These are phyloP conservation scores for Cairina moschata DNA, from an alignment of 2,113 vertebrate species.

Conservation along the genomic window DNA sequence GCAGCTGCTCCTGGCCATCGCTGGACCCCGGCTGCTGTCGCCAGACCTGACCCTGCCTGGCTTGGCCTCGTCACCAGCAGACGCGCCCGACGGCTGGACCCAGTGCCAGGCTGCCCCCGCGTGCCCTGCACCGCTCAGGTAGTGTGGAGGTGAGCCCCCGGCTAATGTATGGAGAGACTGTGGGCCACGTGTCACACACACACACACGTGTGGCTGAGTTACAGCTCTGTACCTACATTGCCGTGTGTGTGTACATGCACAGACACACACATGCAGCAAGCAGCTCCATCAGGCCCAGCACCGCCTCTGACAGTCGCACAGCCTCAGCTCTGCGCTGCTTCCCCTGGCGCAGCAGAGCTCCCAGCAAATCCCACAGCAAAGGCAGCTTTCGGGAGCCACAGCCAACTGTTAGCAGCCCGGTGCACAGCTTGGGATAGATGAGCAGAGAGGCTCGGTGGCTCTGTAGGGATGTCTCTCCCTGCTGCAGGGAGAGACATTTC, in stretches of 20 bases:
- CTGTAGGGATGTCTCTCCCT: not conserved
- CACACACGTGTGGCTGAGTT: fast-evolving
- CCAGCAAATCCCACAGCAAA: not conserved
- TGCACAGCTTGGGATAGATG: not conserved
- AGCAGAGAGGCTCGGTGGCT: not conserved
- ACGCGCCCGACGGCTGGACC: fast-evolving
- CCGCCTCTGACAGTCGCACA: not conserved
- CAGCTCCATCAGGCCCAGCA: not conserved
- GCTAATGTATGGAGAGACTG: fast-evolving
- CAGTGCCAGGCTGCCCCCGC: fast-evolving
- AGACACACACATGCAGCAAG: fast-evolving
- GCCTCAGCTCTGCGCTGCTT: not conserved
- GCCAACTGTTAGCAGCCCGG: too few relatives aligned
- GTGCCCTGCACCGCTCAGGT: not conserved
- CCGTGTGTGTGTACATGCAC: fast-evolving
- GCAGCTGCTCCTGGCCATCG: not conserved
- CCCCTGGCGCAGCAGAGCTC: not conserved
- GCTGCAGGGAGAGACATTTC: not conserved
- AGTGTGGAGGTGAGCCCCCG: fast-evolving
- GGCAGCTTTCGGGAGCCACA: not conserved
- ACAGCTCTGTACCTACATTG: fast-evolving
- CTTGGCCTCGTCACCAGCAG: not conserved
- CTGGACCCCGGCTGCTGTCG: not conserved
- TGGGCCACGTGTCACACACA: not conserved
- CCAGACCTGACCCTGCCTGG: fast-evolving